phyloP scores from a whole-genome alignment of 2,797 vertebrate species.

The Philypnodon macrostomus region DNA sequence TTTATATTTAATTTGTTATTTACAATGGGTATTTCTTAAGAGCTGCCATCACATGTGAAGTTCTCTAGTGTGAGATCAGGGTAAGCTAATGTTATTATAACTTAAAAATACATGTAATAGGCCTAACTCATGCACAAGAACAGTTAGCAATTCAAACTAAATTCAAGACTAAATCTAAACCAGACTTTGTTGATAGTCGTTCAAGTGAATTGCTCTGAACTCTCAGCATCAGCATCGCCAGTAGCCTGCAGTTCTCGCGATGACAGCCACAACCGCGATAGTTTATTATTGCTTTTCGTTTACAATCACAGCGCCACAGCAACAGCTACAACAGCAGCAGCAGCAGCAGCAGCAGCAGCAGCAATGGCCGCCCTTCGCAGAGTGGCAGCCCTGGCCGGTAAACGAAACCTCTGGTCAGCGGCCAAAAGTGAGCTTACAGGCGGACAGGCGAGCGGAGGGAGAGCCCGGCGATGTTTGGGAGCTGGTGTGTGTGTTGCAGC shows the following conservation, averaged over 20 bases:
- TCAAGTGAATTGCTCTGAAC: too few species aligned
- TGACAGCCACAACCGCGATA: conserved; percentile 51
- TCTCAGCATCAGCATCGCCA: conserved; percentile 28
- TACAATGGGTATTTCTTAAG: too few species aligned
- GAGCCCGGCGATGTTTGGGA: conserved; percentile 34
- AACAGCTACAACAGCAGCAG: conserved; percentile 43
- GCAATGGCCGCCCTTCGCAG: conserved; percentile 79
- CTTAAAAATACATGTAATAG: too few species aligned
- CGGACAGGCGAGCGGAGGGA: conserved; percentile 10
- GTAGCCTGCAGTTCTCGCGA: conserved; percentile 71
- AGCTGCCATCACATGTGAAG: too few species aligned
- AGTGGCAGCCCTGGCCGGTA: conserved; percentile 60
- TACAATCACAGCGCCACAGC: conserved; percentile 35
- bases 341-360: conserved; percentile 41
- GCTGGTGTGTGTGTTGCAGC: conserved; percentile 64
- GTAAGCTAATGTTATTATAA: too few species aligned
- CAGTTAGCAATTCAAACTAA: too few species aligned
- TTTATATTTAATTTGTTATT: too few species aligned
- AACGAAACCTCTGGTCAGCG: conserved; percentile 43
- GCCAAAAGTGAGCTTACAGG: conserved; percentile 34
- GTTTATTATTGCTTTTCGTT: conserved; percentile 27
- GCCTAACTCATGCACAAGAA: too few species aligned
- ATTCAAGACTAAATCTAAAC: too few species aligned
- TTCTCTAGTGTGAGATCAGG: too few species aligned
- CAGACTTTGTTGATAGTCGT: neutral